phyloP scores from a whole-genome alignment of 1,140 invertebrate genomes.

The Pseudachorutes palmiensis region DNA sequence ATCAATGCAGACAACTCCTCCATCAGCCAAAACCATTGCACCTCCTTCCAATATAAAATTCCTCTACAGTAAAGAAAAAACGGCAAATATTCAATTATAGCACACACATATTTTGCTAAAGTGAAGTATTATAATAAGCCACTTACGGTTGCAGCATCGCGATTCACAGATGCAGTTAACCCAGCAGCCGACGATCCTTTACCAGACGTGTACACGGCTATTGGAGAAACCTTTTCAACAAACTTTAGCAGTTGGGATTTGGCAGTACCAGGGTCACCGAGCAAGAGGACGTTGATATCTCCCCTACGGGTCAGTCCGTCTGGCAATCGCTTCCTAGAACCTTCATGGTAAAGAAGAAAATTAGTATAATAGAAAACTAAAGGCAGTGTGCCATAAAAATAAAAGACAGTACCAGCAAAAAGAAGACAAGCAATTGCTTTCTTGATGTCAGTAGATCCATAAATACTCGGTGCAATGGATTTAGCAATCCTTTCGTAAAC shows the following conservation, averaged over 20 bases:
- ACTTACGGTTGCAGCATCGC: conserved; percentile 80
- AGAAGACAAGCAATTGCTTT: conserved; percentile 92
- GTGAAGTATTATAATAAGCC: conserved; percentile 7
- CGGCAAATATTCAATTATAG: too few relatives aligned
- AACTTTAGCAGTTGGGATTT: conserved; percentile 98
- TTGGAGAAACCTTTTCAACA: conserved; percentile 90
- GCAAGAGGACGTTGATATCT: conserved; percentile 90
- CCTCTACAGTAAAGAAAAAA: conserved; percentile 52
- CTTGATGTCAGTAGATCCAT: conserved; percentile 89
- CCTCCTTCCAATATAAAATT: conserved; percentile 99
- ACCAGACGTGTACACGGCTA: conserved; percentile 95
- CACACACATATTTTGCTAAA: conserved; percentile 4
- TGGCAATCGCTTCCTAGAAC: conserved; percentile 76
- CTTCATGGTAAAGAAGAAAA: conserved; percentile 40
- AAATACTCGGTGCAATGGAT: conserved; percentile 96
- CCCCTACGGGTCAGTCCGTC: conserved; percentile 91
- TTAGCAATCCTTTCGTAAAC: conserved; percentile 82
- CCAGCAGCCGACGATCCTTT: conserved; percentile 98
- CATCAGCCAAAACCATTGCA: conserved; percentile 98
- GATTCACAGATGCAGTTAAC: conserved; percentile 91
- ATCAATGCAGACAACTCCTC: conserved; percentile 98
- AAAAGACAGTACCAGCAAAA: conserved; percentile 64
- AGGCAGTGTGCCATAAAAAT: neutral
- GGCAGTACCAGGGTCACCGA: conserved; percentile 98
- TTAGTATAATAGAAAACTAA: neutral